These are phyloP conservation scores for Yasuhikotakia modesta DNA, from an alignment of 2,797 vertebrate genomes.

Conservation along the genomic window DNA sequence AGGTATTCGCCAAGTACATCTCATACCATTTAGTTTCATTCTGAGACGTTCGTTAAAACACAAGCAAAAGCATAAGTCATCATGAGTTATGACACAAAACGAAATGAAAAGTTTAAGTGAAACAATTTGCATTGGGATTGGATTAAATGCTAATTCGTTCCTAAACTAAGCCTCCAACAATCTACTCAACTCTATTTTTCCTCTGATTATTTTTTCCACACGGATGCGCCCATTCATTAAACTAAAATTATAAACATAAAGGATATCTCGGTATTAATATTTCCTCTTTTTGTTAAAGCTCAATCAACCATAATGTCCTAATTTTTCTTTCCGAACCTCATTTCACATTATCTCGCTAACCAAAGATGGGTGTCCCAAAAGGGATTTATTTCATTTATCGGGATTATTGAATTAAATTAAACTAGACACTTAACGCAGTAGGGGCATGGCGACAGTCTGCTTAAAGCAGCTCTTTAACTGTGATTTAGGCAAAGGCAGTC, in stretches of 20 bases:
- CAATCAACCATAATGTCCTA: constrained; percentile 88
- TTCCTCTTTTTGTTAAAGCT: constrained; percentile 85
- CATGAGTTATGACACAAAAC: constrained; percentile 78
- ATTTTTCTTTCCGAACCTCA: constrained; percentile 86
- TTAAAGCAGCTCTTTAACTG: constrained; percentile 78
- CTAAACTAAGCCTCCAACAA: constrained; percentile 77
- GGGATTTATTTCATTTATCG: constrained; percentile 89
- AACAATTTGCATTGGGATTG: constrained; percentile 84
- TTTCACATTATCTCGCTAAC: constrained; percentile 85
- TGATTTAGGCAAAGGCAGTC: constrained; percentile 80
- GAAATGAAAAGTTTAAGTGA: constrained; percentile 83
- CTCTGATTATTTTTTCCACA: constrained; percentile 84
- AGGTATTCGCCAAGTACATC: constrained; percentile 59
- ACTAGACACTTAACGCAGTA: constrained; percentile 81
- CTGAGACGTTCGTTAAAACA: constrained; percentile 70
- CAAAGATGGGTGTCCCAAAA: constrained; percentile 84
- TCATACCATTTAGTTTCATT: constrained; percentile 65
- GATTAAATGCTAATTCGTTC: constrained; percentile 82
- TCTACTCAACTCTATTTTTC: constrained; percentile 75
- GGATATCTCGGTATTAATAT: constrained; percentile 87
- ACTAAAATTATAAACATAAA: constrained; percentile 87
- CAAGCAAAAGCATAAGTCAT: constrained; percentile 70
- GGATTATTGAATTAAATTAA: constrained; percentile 91
- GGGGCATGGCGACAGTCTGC: constrained; percentile 77
- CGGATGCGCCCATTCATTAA: constrained; percentile 86